Conservation (phyloP, 2,797 vertebrate species). For the Hirundo rustica region DNA sequence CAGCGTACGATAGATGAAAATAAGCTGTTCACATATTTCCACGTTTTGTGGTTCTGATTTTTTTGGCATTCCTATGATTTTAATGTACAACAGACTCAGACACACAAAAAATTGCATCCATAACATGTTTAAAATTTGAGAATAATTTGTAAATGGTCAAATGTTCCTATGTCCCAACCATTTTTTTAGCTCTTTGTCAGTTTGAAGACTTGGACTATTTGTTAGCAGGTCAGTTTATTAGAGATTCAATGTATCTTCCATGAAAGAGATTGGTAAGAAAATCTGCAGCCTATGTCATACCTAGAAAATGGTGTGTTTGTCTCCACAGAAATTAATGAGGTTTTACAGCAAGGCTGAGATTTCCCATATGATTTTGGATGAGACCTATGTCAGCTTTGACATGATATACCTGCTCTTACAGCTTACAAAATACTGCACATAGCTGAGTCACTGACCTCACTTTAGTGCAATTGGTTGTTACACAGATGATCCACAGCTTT, state of each 20-base stretch:
- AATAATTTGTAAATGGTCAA: not conserved
- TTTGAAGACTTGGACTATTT: not conserved
- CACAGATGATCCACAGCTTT: not conserved
- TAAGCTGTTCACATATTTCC: conserved; percentile 23
- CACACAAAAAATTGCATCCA: not conserved
- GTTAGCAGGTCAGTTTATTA: not conserved
- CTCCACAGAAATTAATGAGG: conserved; percentile 24
- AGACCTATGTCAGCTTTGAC: not conserved
- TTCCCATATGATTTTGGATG: not conserved
- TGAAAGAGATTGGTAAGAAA: not conserved
- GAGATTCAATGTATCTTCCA: not conserved
- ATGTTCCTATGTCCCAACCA: not conserved
- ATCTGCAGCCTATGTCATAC: not conserved
- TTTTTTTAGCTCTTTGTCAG: not conserved
- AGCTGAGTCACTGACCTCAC: not conserved
- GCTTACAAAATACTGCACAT: not conserved
- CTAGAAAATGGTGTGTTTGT: not conserved
- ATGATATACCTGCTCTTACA: not conserved
- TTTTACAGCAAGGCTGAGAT: conserved; percentile 9
- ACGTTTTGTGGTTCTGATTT: not conserved
- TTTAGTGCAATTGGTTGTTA: not conserved
- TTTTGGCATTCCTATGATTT: not conserved
- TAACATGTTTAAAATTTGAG: not conserved
- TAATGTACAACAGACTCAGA: not conserved
- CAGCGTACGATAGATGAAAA: conserved; percentile 2